Conservation (phyloP, 1,140 invertebrate species). For the Trissolcus basalis region DNA sequence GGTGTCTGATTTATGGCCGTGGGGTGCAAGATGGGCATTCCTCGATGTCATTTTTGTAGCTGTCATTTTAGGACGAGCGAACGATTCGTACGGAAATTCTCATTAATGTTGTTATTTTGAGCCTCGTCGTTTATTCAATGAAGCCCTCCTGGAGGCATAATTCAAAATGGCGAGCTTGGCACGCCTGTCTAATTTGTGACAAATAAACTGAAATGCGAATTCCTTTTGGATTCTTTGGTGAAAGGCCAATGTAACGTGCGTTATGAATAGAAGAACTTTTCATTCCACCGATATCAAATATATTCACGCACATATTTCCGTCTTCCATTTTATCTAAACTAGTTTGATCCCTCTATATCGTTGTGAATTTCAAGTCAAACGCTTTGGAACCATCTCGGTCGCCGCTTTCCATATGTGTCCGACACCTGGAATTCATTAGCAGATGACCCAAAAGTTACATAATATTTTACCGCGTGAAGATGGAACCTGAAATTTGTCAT, state of each 20-base stretch:
- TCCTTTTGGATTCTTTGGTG: constrained; percentile 41
- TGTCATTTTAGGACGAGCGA: constrained; percentile 15
- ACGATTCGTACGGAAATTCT: constrained; percentile 34
- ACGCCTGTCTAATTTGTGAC: constrained; percentile 58
- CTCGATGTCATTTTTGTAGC: background rate
- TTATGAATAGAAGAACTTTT: constrained; percentile 43
- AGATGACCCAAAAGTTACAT: constrained; percentile 21
- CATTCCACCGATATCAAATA: constrained; percentile 6
- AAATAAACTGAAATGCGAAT: constrained; percentile 50
- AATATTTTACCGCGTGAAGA: no score
- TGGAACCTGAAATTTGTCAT: no score
- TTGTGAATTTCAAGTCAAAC: no score
- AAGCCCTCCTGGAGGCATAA: constrained; percentile 42
- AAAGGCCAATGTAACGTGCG: constrained; percentile 44
- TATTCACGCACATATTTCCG: no score
- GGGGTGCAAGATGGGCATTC: background rate
- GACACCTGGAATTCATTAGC: constrained; percentile 44
- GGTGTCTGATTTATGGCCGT: constrained; percentile 20
- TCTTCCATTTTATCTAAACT: no score
- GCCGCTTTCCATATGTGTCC: constrained; percentile 44
- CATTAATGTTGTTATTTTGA: constrained; percentile 27
- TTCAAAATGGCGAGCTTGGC: constrained; percentile 56
- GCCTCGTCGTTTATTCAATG: constrained; percentile 44
- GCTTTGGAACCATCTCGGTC: no score
- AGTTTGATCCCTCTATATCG: no score